phyloP scores from a whole-genome alignment of 2,888 invertebrate genomes.

The Sturmia bella region DNA sequence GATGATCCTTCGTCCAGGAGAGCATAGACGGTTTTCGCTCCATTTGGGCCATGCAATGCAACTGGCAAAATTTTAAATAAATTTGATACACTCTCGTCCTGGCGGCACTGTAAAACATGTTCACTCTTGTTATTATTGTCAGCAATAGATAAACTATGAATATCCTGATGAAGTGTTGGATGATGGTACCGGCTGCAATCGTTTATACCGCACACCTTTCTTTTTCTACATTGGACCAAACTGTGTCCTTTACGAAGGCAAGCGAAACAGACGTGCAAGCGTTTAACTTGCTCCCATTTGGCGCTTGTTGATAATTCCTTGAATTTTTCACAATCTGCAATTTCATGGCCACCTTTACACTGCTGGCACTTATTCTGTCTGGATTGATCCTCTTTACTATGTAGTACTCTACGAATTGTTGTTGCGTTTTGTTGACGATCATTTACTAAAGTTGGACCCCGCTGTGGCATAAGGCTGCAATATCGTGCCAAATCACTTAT shows the following conservation, averaged over 20 bases:
- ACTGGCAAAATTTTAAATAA: slow-evolving; percentile 48
- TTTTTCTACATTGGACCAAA: slow-evolving; percentile 19
- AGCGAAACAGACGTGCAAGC: not conserved
- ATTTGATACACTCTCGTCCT: not conserved
- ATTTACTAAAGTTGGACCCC: too few relatives aligned
- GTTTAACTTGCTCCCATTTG: too few relatives aligned
- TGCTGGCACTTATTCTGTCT: not conserved
- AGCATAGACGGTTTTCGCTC: not conserved
- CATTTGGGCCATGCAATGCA: slow-evolving; percentile 16
- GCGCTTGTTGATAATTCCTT: too few relatives aligned
- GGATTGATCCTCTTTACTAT: not conserved
- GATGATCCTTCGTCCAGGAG: too few relatives aligned
- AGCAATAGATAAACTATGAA: not conserved
- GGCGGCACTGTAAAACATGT: slow-evolving; percentile 29
- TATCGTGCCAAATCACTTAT: slow-evolving; percentile 52
- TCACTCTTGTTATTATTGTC: not conserved
- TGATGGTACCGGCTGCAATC: slow-evolving; percentile 20
- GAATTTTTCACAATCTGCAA: too few relatives aligned
- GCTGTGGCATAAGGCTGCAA: slow-evolving; percentile 45
- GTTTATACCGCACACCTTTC: slow-evolving; percentile 2
- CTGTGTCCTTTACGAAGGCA: slow-evolving; percentile 8
- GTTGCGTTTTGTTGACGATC: not conserved
- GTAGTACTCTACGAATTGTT: not conserved
- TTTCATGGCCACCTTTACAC: too few relatives aligned
- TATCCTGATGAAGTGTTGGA: slow-evolving; percentile 11